These are phyloP conservation scores for Pimephales promelas DNA, from an alignment of 2,113 vertebrate species.

Conservation along the genomic window DNA sequence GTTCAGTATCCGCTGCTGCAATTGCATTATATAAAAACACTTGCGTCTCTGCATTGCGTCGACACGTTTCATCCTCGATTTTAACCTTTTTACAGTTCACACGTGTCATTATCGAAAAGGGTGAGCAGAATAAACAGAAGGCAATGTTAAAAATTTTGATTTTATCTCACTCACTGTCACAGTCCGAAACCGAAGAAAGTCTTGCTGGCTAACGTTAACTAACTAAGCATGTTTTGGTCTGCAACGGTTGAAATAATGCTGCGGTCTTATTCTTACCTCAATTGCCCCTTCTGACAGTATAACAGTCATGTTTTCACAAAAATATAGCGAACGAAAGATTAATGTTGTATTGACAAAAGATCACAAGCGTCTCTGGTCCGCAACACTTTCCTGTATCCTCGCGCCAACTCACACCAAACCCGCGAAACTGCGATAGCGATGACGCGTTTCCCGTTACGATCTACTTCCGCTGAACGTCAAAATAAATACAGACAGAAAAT, in stretches of 20 bases:
- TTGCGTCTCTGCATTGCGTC: not conserved
- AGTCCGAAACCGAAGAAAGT: not conserved
- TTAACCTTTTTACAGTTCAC: not conserved
- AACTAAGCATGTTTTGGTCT: not conserved
- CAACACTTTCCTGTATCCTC: not conserved
- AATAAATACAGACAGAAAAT: too few relatives aligned
- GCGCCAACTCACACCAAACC: conserved; percentile 68
- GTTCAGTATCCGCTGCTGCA: too few relatives aligned
- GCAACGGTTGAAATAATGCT: not conserved
- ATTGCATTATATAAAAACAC: not conserved
- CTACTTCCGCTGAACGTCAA: conserved; percentile 18
- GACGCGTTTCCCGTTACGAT: conserved; percentile 15
- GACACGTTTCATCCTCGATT: not conserved
- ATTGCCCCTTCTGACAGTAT: conserved; percentile 86
- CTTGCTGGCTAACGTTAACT: not conserved
- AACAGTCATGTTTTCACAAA: conserved; percentile 68
- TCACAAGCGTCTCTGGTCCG: not conserved
- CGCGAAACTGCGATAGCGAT: conserved; percentile 53
- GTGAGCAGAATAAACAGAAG: not conserved
- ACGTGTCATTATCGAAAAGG: not conserved
- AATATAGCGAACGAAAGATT: not conserved
- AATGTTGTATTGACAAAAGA: not conserved
- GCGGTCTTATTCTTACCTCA: conserved; percentile 76
- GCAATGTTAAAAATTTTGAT: too few relatives aligned
- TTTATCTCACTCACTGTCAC: not conserved